A percentile compares a stretch with the other conserved stretches of the same genome.
Conservation (phyloP, 2,888 invertebrate species). For the Brachycybe producta region DNA sequence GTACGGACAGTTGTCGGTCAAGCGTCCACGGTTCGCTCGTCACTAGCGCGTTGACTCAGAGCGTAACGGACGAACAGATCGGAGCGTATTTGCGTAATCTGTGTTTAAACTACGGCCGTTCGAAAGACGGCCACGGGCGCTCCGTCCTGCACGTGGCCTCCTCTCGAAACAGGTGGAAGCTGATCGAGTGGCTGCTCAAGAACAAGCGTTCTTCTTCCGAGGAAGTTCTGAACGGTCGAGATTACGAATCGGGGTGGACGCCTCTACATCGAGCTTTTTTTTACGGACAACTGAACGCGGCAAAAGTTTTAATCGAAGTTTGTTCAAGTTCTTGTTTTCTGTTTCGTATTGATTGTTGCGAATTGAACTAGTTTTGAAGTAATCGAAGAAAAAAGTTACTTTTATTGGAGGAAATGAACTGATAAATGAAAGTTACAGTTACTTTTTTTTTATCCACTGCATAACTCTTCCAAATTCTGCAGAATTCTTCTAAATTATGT, state of each 20-base stretch:
- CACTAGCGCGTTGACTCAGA: constrained; percentile 30
- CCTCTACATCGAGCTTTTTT: constrained; percentile 67
- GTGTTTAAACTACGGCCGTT: constrained; percentile 47
- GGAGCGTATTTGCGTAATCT: constrained; percentile 20
- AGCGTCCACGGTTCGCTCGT: constrained; percentile 31
- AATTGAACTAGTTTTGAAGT: too few species aligned
- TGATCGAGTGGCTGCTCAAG: constrained; percentile 60
- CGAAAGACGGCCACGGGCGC: constrained; percentile 50
- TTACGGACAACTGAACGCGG: constrained; percentile 64
- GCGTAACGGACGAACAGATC: constrained; percentile 20
- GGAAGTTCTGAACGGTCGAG: constrained; percentile 51
- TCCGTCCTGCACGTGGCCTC: constrained; percentile 65
- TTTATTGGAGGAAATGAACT: too few species aligned
- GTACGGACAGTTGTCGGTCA: constrained; percentile 32
- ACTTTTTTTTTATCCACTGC: too few species aligned
- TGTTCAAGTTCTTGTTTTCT: neutral
- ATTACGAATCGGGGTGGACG: constrained; percentile 62
- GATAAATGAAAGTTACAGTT: too few species aligned
- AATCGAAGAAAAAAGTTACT: too few species aligned
- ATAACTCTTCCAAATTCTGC: too few species aligned
- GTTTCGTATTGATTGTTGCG: neutral
- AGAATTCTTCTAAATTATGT: too few species aligned
- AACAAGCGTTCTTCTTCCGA: constrained; percentile 42
- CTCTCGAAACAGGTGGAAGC: constrained; percentile 51
- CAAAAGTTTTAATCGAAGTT: constrained; percentile 53